Evolutionary conservation across 2,888 invertebrate species (phyloP), one percentile per base, ranked within the genome.

Genomic region (Ornithoptera priamus): DNA sequence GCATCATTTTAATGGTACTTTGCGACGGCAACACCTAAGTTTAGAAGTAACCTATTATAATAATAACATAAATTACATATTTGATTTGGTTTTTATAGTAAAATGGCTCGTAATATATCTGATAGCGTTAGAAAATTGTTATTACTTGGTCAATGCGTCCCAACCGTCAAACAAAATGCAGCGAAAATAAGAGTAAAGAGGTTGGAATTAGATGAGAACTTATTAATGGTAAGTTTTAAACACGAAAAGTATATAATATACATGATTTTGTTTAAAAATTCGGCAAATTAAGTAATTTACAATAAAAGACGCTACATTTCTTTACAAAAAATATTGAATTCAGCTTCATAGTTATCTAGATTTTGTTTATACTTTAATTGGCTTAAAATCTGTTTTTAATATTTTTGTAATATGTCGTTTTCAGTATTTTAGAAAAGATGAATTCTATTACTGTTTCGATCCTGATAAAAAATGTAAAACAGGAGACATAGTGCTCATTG

Each of bases 401-500:
- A 53, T 20, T 39, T 63, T 65, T 70, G 6, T 39, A 39, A 39
- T 50, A 18, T 50, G 63, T 69, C 53, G 65, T 59, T 93, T 93
- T 63, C 85, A 97, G 97, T 97, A 97, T 83, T 97, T 97, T 80
- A 93, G 93, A 74, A 95, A 96, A 84, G 94, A 95, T 74, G 94
- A 95, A 74, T 95, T 94, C 76, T 90, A 95, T 71, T 97, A 95
- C 80, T 97, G 97, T 57, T 93, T 96, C 80, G 97, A 98, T 90
- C 97, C 97, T 0, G 83, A 95, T 1, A 95, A 95, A 77, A 80
- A 93, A 62, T 97, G 97, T 81, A 97, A 97, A 88, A 94, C 95
- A 15, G 97, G 97, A 1, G 98, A 98, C 80, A 93, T 97, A 62
- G 97, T 97, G 6, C 89, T 98, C 18, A 95, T 97, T 75, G 94